phyloP scores from a whole-genome alignment of 2,113 vertebrate species.

The Nicator chloris region DNA sequence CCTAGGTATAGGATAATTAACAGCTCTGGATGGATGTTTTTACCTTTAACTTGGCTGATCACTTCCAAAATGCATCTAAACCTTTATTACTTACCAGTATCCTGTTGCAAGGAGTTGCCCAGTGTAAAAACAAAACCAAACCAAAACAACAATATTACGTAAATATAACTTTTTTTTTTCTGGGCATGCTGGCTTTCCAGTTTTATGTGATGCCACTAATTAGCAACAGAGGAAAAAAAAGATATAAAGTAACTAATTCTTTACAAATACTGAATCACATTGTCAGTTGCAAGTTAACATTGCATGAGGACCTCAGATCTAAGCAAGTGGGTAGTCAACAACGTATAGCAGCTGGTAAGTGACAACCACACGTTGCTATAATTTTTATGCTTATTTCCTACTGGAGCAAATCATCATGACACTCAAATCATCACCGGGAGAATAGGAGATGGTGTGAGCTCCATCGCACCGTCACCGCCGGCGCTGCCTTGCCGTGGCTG shows the following conservation, averaged over 20 bases:
- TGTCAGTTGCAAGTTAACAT: background rate
- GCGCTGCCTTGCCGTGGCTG: background rate
- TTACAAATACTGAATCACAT: background rate
- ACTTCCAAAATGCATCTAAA: background rate
- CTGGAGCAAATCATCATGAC: background rate
- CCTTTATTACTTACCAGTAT: background rate
- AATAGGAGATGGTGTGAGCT: rapidly evolving
- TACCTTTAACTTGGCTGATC: background rate
- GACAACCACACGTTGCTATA: background rate
- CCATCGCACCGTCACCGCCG: rapidly evolving
- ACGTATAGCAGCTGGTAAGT: background rate
- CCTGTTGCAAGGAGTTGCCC: background rate
- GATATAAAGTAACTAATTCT: background rate
- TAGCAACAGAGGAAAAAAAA: background rate
- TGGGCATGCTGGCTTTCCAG: background rate
- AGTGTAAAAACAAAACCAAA: background rate
- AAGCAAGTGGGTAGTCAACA: background rate
- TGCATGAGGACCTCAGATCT: background rate
- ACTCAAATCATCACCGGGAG: background rate
- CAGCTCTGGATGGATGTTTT: background rate
- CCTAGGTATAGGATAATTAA: background rate
- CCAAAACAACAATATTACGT: background rate
- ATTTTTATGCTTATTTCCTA: background rate
- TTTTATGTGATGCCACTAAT: background rate
- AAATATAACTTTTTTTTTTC: background rate